A percentile compares a stretch with the other conserved stretches of the same genome.
phyloP scores from a whole-genome alignment of 2,888 invertebrate genomes.

The Drosophila subsilvestris region DNA sequence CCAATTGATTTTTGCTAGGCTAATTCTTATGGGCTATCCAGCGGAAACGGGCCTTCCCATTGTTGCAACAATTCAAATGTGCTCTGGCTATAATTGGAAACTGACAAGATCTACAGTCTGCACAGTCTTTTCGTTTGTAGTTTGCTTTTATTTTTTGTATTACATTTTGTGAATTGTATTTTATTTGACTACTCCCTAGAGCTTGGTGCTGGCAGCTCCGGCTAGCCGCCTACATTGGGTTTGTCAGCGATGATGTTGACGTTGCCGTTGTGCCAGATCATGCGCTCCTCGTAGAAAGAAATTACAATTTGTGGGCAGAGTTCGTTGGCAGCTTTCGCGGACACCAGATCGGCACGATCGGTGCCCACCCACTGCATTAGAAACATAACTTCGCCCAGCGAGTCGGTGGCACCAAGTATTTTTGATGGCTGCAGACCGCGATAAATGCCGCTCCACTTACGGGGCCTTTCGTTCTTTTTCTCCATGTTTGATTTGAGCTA shows the following conservation, averaged over 20 bases:
- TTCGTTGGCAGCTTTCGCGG: constrained; percentile 92
- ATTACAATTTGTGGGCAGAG: constrained; percentile 95
- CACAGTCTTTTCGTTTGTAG: too few species aligned
- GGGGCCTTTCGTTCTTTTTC: constrained; percentile 82
- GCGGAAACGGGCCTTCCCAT: neutral
- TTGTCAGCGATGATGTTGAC: too few species aligned
- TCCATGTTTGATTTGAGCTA: constrained; percentile 84
- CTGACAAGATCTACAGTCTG: neutral
- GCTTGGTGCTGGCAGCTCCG: neutral
- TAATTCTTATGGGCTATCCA: neutral
- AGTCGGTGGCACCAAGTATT: constrained; percentile 91
- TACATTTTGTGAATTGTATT: neutral
- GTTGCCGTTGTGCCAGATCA: constrained; percentile 91
- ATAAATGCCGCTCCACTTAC: constrained; percentile 88
- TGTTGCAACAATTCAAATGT: neutral
- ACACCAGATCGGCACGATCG: constrained; percentile 95
- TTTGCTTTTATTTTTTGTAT: too few species aligned
- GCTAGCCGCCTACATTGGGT: too few species aligned
- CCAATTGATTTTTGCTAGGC: constrained; percentile 28
- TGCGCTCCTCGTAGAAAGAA: constrained; percentile 94
- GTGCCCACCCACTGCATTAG: constrained; percentile 97
- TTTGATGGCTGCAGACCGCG: constrained; percentile 84
- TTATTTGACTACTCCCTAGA: neutral
- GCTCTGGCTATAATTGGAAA: neutral
- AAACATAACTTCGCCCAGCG: constrained; percentile 95